Evolutionary conservation across 30 jellyfish, hydroid and myxozoan species (phyloP), one percentile per base, ranked within the genome.

Genomic region (Catostylus mosaicus): DNA sequence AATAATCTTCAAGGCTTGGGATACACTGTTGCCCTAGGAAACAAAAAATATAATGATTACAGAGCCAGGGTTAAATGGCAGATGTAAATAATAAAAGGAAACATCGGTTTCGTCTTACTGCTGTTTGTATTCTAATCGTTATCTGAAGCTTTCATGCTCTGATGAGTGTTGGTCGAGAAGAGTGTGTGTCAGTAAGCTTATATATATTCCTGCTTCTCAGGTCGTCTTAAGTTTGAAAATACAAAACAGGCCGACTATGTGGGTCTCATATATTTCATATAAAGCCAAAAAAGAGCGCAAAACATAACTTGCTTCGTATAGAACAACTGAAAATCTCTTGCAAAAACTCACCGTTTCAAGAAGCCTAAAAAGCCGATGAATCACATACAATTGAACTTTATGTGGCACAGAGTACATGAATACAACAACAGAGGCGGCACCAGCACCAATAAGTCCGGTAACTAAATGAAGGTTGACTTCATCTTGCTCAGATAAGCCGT

Each of bases 381-480:
- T 24, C 30, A 84, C 7, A 29, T 26, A 35, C 78, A 43, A n/a
- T 37, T 16, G 61, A 24, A 30, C 51, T 20, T 72, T 70, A 61
- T 73, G 88, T 3, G 95, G 95, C 77, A 73, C 51, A 14, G 95
- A 31, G 47, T 64, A 73, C 51, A 61, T 26, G 54, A 63, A 84
- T 10, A 66, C 37, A 32, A 84, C 95, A 29, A 84, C 88, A 30
- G 88, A 84, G 36, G 6, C 70, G 4, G 83, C 95, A 9, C 95
- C 95, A 7, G 88, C 83, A 18, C 88, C 85, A 30, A 84, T 78
- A 27, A 84, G 73, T 0, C 95, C 88, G 3, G 88, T 37, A 16
- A 78, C 88, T 47, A 84, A 54, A 48, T 75, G 50, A 47, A 31
- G 4, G 63, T 46, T 33, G 68, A 84, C 43, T 5, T 30, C 64